phyloP scores from a whole-genome alignment of 2,113 vertebrate species.

The Laterallus jamaicensis region DNA sequence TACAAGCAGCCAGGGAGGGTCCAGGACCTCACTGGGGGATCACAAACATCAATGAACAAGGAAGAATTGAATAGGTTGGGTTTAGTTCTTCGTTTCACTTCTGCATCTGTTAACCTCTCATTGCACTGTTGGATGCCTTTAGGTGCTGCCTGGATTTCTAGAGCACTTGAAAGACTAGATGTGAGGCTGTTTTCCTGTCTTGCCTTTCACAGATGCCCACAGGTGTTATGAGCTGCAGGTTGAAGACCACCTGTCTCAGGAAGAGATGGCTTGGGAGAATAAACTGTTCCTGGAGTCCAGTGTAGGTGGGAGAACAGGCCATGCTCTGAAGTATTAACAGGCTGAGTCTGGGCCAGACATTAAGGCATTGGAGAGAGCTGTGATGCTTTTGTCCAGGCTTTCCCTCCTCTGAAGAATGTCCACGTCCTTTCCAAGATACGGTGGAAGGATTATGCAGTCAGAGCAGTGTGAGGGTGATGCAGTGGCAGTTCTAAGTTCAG shows the following conservation, averaged over 20 bases:
- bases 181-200: not conserved
- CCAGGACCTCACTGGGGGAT: not conserved
- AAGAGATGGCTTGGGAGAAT: not conserved
- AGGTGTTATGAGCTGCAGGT: not conserved
- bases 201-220: not conserved
- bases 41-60: not conserved
- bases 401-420: not conserved
- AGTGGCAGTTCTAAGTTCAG: not conserved
- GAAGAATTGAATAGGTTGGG: not conserved
- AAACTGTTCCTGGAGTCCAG: not conserved
- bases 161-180: not conserved
- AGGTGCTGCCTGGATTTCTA: not conserved
- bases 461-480: not conserved
- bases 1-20: not conserved
- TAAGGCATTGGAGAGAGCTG: not conserved
- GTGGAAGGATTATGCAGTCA: rapidly evolving
- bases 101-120: not conserved
- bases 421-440: rapidly evolving
- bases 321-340: not conserved
- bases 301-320: not conserved
- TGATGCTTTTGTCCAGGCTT: not conserved
- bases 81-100: not conserved
- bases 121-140: not conserved
- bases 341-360: not conserved
- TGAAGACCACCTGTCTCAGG: not conserved